A percentile compares a stretch with the other conserved stretches of the same genome.
Evolutionary conservation across 2,888 invertebrate genomes (phyloP).

Genomic region (Trissolcus brochymenae): DNA sequence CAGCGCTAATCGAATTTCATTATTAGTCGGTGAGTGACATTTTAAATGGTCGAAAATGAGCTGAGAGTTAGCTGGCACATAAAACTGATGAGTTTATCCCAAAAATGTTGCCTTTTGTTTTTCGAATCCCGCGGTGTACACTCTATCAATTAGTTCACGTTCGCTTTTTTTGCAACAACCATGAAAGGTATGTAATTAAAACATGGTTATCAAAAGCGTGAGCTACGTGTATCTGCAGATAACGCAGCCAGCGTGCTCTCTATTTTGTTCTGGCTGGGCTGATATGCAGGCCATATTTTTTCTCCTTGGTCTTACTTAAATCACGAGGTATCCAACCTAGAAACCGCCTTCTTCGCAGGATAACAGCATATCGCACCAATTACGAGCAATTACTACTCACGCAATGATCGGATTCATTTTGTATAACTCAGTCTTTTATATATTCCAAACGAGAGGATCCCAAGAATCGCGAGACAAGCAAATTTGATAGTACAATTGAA

Average conservation of each 20-base stretch:
- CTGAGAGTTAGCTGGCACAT: too few species aligned
- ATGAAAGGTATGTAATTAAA: background rate
- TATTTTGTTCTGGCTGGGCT: slow-evolving; percentile 71
- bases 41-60: too few species aligned
- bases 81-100: too few species aligned
- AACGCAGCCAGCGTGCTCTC: slow-evolving; percentile 64
- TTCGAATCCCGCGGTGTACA: too few species aligned
- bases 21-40: too few species aligned
- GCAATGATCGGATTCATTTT: slow-evolving; percentile 55
- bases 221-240: slow-evolving; percentile 36
- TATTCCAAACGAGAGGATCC: slow-evolving; percentile 19
- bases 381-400: slow-evolving; percentile 64
- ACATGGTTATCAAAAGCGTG: slow-evolving; percentile 19
- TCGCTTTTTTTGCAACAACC: too few species aligned
- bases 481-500: slow-evolving; percentile 10
- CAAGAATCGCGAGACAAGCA: slow-evolving; percentile 28
- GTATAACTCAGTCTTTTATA: slow-evolving; percentile 35
- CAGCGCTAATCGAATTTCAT: too few species aligned
- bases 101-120: too few species aligned
- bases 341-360: slow-evolving; percentile 68
- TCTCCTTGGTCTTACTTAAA: slow-evolving; percentile 61
- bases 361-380: slow-evolving; percentile 57
- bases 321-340: slow-evolving; percentile 72
- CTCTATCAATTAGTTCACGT: too few species aligned
- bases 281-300: slow-evolving; percentile 68